Conservation (phyloP, 1,140 invertebrate species). For the Philopotamus ludificatus region DNA sequence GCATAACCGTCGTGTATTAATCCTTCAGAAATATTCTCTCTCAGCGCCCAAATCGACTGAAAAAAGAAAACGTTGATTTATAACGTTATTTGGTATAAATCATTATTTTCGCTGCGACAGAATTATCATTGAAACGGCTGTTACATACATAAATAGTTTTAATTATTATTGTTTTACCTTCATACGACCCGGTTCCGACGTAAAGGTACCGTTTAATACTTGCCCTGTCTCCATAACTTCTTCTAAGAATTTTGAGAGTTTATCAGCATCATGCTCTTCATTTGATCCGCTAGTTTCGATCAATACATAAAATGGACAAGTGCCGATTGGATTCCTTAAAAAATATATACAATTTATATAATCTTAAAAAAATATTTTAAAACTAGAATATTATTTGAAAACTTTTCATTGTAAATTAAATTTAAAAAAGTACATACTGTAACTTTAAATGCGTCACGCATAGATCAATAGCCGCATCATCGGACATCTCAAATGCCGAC, state of each 20-base stretch:
- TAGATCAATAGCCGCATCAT: slow-evolving; percentile 58
- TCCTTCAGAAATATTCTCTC: slow-evolving; percentile 82
- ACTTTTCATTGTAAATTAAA: too few species aligned
- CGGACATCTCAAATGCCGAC: slow-evolving; percentile 93
- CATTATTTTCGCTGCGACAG: neutral
- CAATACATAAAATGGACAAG: slow-evolving; percentile 85
- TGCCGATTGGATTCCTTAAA: slow-evolving; percentile 60
- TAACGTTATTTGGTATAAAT: slow-evolving; percentile 16
- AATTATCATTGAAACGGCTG: neutral
- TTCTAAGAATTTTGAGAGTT: slow-evolving; percentile 77
- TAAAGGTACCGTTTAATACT: slow-evolving; percentile 81
- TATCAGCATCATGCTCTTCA: slow-evolving; percentile 80
- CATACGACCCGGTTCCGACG: slow-evolving; percentile 76
- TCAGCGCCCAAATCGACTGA: slow-evolving; percentile 78
- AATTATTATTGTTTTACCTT: too few species aligned
- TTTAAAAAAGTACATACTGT: slow-evolving; percentile 26
- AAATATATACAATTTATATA: neutral
- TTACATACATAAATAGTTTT: neutral
- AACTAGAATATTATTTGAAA: too few species aligned
- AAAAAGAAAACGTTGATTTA: slow-evolving; percentile 34
- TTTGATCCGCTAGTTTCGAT: slow-evolving; percentile 90
- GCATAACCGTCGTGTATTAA: slow-evolving; percentile 83
- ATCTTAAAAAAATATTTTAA: too few species aligned
- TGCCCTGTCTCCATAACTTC: slow-evolving; percentile 67
- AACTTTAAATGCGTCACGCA: slow-evolving; percentile 10